Evolutionary conservation across 2,888 invertebrate genomes (phyloP).

Genomic region (Apodemia arnacis): DNA sequence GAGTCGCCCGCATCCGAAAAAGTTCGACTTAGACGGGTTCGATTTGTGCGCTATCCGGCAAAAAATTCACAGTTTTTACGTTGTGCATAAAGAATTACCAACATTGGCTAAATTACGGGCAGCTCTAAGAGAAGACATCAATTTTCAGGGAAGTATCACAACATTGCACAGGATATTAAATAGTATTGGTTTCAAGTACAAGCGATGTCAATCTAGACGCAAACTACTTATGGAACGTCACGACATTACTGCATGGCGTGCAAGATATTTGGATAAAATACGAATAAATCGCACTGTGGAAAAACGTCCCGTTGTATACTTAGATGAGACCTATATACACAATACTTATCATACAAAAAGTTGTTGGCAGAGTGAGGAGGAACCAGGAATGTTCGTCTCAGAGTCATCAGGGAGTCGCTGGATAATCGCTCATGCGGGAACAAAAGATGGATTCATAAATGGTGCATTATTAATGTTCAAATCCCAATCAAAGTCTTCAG

Average conservation of each 20-base stretch:
- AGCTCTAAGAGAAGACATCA: constrained; percentile 61
- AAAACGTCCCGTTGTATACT: constrained; percentile 34
- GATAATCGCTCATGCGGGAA: constrained; percentile 66
- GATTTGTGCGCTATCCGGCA: constrained; percentile 70
- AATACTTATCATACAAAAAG: constrained; percentile 42
- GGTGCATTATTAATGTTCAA: constrained; percentile 70
- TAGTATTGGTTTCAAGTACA: no score
- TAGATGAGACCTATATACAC: constrained; percentile 47
- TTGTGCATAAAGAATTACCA: constrained; percentile 53
- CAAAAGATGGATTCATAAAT: constrained; percentile 68
- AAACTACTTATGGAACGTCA: not conserved
- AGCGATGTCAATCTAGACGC: no score
- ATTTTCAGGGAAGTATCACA: constrained; percentile 71
- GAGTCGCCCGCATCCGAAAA: constrained; percentile 64
- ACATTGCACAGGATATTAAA: constrained; percentile 41
- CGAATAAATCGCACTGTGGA: constrained; percentile 34
- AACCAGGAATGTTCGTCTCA: constrained; percentile 32
- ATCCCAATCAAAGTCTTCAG: constrained; percentile 62
- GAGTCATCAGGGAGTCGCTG: constrained; percentile 57
- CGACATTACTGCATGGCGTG: constrained; percentile 51
- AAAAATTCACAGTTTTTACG: constrained; percentile 68
- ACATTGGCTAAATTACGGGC: constrained; percentile 59
- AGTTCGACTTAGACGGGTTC: constrained; percentile 63
- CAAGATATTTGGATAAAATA: constrained; percentile 34
- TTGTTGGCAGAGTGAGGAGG: constrained; percentile 50